Percentiles rank a stretch among this genome's conserved stretches.
Conservation (phyloP, 1,140 invertebrate species). For the Lasaia peninsularis region DNA sequence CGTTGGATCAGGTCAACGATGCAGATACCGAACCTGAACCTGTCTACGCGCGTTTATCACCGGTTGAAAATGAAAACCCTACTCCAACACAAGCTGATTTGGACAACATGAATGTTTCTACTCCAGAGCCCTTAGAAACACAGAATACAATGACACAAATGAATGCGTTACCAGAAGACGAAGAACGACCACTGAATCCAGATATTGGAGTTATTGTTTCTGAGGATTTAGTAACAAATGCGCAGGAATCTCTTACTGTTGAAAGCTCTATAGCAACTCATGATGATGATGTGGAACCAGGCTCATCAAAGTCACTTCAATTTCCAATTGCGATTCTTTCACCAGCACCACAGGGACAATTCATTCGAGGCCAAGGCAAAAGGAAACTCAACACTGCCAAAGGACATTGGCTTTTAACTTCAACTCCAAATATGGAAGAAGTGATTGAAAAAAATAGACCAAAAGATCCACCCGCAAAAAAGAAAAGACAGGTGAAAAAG, state of each 20-base stretch:
- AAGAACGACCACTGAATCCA: neutral
- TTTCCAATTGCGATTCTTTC: slow-evolving; percentile 9
- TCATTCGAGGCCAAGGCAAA: slow-evolving; percentile 10
- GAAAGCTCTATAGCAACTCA: neutral
- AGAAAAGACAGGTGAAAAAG: neutral
- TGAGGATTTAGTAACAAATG: neutral
- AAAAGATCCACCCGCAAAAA: slow-evolving; percentile 11
- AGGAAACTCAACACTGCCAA: slow-evolving; percentile 3
- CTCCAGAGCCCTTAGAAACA: slow-evolving; percentile 6
- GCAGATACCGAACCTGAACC: slow-evolving; percentile 8
- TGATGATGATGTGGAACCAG: neutral
- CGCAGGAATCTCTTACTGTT: neutral
- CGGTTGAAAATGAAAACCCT: slow-evolving; percentile 4
- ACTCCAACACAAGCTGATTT: slow-evolving; percentile 7
- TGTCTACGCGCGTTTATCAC: neutral
- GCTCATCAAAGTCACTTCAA: neutral
- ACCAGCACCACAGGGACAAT: slow-evolving; percentile 1
- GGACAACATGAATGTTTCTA: neutral
- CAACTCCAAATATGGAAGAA: slow-evolving; percentile 13
- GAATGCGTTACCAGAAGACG: neutral
- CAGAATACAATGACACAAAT: neutral
- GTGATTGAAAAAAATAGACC: slow-evolving; percentile 2
- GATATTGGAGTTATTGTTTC: slow-evolving; percentile 2
- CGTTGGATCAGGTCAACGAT: neutral
- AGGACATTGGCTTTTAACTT: slow-evolving; percentile 9